phyloP scores from a whole-genome alignment of 2,888 invertebrate genomes.

The Onchidella celtica region DNA sequence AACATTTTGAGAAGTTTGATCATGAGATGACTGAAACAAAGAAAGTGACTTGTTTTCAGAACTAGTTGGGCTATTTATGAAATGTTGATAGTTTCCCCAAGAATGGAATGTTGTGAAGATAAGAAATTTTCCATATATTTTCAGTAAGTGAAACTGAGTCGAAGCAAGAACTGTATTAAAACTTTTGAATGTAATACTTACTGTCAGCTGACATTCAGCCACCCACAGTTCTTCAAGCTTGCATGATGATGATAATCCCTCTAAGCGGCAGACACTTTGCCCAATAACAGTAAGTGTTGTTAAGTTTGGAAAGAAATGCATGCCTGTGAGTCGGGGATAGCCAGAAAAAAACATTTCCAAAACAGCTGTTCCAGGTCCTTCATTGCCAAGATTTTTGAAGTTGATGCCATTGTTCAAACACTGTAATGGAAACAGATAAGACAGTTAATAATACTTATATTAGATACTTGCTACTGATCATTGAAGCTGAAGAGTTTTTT shows the following conservation, averaged over 20 bases:
- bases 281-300: conserved; percentile 71
- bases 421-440: conserved; percentile 56
- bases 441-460: neutral
- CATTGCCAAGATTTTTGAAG: conserved; percentile 65
- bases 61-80: no score
- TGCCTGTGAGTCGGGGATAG: conserved; percentile 73
- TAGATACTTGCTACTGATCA: neutral
- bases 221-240: conserved; percentile 71
- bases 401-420: conserved; percentile 75
- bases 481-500: no score
- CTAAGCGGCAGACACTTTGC: conserved; percentile 66
- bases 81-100: no score
- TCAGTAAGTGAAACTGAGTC: no score
- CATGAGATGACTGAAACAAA: no score
- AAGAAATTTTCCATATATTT: no score
- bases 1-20: no score
- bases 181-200: no score
- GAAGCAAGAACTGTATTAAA: no score
- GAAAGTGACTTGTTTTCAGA: no score
- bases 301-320: conserved; percentile 77
- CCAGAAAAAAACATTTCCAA: conserved; percentile 80
- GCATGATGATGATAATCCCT: conserved; percentile 61
- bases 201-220: conserved; percentile 71
- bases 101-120: no score
- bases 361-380: conserved; percentile 64